Conservation (phyloP, 2,888 invertebrate genomes). For the Barypeithes pellucidus region DNA sequence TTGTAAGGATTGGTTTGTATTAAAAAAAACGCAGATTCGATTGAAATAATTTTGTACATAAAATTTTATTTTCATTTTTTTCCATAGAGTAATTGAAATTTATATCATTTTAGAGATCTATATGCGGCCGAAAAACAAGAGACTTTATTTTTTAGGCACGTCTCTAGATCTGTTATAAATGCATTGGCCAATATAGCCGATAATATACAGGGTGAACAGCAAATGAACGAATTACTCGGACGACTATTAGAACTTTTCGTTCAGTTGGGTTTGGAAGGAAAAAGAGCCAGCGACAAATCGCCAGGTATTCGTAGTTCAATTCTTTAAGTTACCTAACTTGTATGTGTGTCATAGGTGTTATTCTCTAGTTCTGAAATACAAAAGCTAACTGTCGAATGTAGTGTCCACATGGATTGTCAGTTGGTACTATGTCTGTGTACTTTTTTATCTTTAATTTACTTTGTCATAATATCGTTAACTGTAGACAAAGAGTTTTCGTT, state of each 20-base stretch:
- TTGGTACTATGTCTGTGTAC: too few species aligned
- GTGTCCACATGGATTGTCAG: too few species aligned
- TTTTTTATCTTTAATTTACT: too few species aligned
- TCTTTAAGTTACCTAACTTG: not conserved
- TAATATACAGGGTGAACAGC: conserved; percentile 90
- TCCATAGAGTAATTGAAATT: too few species aligned
- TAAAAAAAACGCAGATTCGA: too few species aligned
- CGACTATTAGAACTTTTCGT: conserved; percentile 96
- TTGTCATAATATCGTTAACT: too few species aligned
- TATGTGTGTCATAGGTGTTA: not conserved
- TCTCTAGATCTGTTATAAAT: conserved; percentile 95
- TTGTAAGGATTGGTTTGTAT: too few species aligned
- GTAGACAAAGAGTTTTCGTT: too few species aligned
- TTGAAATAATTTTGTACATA: too few species aligned
- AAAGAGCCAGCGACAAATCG: conserved; percentile 94
- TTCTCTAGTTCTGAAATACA: conserved; percentile 10
- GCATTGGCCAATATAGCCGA: conserved; percentile 97
- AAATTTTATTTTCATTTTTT: too few species aligned
- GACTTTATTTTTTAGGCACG: conserved; percentile 75
- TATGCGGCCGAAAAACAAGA: too few species aligned
- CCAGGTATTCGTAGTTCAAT: conserved; percentile 71
- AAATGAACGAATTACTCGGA: conserved; percentile 88
- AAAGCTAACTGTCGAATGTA: not conserved
- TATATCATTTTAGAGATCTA: too few species aligned
- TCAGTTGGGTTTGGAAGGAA: conserved; percentile 97